These are phyloP conservation scores for Diarsia brunnea DNA, from an alignment of 2,888 invertebrate species.

Conservation along the genomic window DNA sequence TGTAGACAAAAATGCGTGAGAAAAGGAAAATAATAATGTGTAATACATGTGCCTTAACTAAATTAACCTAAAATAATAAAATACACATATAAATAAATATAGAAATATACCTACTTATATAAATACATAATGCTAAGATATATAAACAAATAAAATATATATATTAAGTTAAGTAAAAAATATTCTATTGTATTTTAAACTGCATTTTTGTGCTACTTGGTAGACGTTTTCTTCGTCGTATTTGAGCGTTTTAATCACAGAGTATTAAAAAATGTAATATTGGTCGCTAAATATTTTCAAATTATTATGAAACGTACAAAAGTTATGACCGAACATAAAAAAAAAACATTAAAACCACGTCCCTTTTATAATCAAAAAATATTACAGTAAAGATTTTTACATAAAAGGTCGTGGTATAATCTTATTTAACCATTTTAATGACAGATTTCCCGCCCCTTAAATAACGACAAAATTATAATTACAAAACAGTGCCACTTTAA, in stretches of 20 bases:
- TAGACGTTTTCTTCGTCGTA: neutral
- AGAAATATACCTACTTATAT: too few relatives aligned
- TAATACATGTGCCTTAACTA: too few relatives aligned
- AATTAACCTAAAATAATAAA: too few relatives aligned
- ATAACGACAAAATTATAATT: constrained; percentile 11
- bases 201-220: neutral
- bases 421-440: neutral
- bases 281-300: too few relatives aligned
- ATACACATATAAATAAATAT: too few relatives aligned
- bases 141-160: too few relatives aligned
- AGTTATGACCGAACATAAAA: neutral
- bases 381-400: neutral
- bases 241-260: neutral
- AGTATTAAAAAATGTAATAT: too few relatives aligned
- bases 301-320: neutral
- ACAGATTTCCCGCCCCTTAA: neutral
- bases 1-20: too few relatives aligned
- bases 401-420: neutral
- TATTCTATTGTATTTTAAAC: neutral
- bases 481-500: constrained; percentile 34
- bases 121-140: too few relatives aligned
- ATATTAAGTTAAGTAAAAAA: neutral
- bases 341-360: neutral
- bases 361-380: neutral
- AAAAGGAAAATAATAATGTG: too few relatives aligned